Evolutionary conservation across 1,140 invertebrate genomes (phyloP), one percentile per base, ranked within the genome.

Genomic region (Nephotettix cincticeps): DNA sequence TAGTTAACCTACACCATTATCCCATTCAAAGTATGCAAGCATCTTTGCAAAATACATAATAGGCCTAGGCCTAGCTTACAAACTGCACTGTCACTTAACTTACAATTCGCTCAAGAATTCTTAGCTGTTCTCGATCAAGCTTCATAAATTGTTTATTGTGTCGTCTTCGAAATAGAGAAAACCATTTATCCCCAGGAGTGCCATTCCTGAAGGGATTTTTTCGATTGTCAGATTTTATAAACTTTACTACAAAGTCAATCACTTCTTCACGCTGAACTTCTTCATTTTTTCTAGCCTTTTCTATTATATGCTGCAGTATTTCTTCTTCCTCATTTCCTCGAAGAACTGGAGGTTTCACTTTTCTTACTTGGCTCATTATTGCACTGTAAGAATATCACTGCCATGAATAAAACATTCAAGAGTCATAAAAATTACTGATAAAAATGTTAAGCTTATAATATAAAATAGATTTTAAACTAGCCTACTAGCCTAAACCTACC

Each of bases 171-270:
- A 61, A 61, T 9, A 61, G 56, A 6, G 56, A 61, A 61, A 61
- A 61, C 56, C 56, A 61, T 29, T 61, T 61, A 29, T 61, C 56
- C 1, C 56, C 56, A 9, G 56, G 56, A 11, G 25, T 27, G 2
- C 56, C 56, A 61, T 61, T 61, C 13, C 56, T 25, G n/a, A 61
- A 61, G 28, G 56, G 56, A 27, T 61, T 61, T 29, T 61, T 61
- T 6, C 56, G 13, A 14, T 61, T 61, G 25, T 61, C 56, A 2
- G 56, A 61, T 28, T 61, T 14, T 9, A 61, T 25, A 29, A 61
- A 61, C 23, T 25, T 61, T 21, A 61, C 25, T 14, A 61, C 56
- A 27, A 21, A 6, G 21, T 29, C 23, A 61, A 61, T 25, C 2
- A 61, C 56, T 3, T 61, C 56, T 61, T 61, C 14, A 25, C 56